Evolutionary conservation across 2,888 invertebrate genomes (phyloP), one percentile per base, ranked within the genome.

Genomic region (Drosophila bunnanda): DNA sequence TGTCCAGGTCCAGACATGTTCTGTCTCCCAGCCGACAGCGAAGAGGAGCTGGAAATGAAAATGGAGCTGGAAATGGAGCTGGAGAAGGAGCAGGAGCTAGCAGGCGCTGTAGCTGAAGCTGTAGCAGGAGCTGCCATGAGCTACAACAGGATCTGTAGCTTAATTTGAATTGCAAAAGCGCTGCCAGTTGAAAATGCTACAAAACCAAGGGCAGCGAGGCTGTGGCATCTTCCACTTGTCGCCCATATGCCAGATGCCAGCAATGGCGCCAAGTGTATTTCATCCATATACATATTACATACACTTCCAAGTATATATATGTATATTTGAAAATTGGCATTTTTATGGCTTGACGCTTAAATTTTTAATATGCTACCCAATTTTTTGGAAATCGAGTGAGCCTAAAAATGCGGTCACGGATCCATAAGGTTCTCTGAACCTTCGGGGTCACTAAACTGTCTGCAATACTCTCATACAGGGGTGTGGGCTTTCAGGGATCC

Each of bases 281-380:
- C 10, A 22, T 17, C 15, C 34, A 13, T 8, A 53, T 8, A 36
- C 44, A 44, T 44, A 15, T 17, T 25, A 54, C 30, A 30, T 25
- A 44, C 22, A 43, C 25, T n/a, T 44, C n/a, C 4, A 25, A n/a
- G n/a, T 15, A 34, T 34, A 13, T 50, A 28, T 6, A 20, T 15
- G 48, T 65, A 58, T 68, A 66, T 74, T 75, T 50, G 48, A 28
- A 66, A 77, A 82, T 82, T 82, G 80, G 58, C 60, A 86, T 80
- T 75, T 86, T 75, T 75, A 57, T 67, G 71, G 67, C 54, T 50
- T 60, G 65, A 60, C 61, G 75, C 69, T 71, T 77, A 77, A 86
- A 77, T 81, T 86, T 81, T 86, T 83, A 70, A 86, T 82, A 80
- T 82, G 62, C 34, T 56, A 58, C 44, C 52, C 58, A 58, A 66